Evolutionary conservation across 2,113 vertebrate genomes (phyloP).

Genomic region (Himantopus leucocephalus): DNA sequence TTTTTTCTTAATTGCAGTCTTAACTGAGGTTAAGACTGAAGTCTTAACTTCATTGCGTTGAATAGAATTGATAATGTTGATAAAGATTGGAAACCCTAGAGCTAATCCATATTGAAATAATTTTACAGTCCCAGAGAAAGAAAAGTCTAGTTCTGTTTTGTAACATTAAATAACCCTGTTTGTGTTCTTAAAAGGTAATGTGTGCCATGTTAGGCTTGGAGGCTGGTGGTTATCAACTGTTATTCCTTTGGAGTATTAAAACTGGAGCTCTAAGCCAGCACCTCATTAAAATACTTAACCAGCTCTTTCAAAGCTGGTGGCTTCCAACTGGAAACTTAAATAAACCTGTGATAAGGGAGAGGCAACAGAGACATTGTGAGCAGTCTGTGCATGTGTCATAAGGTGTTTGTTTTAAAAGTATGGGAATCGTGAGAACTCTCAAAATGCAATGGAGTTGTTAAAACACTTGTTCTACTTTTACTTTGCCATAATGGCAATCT

Average conservation of each 20-base stretch:
- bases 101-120: not conserved
- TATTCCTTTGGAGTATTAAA: not conserved
- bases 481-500: not conserved
- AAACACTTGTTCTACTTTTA: not conserved
- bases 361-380: not conserved
- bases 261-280: not conserved
- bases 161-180: not conserved
- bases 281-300: not conserved
- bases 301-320: not conserved
- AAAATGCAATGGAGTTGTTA: not conserved
- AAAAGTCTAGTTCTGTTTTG: not conserved
- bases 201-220: not conserved
- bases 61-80: not conserved
- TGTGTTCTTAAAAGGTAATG: not conserved
- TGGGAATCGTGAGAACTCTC: not conserved
- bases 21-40: too few species aligned
- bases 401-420: not conserved
- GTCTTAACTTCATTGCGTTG: too few species aligned
- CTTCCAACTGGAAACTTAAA: conserved; percentile 9
- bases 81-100: not conserved
- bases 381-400: not conserved
- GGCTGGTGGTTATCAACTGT: not conserved
- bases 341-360: not conserved
- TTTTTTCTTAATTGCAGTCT: not conserved
- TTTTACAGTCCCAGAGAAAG: not conserved